phyloP scores from a whole-genome alignment of 2,113 vertebrate genomes.

The Micromys minutus region DNA sequence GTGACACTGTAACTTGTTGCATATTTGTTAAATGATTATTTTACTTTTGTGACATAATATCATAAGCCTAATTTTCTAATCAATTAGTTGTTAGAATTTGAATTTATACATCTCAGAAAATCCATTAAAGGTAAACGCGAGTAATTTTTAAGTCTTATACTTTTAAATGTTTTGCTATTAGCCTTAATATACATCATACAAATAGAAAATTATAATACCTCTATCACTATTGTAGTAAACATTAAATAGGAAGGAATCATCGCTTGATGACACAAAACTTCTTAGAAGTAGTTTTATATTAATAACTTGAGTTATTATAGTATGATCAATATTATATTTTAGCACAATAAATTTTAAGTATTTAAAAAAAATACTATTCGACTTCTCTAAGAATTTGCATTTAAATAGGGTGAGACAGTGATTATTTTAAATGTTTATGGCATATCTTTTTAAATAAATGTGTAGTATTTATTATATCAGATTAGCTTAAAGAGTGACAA shows the following conservation, averaged over 20 bases:
- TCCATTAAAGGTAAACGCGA: neutral
- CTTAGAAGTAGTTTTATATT: slow-evolving; percentile 17
- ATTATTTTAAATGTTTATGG: neutral
- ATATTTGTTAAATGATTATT: slow-evolving; percentile 40
- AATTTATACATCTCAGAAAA: slow-evolving; percentile 3
- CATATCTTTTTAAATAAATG: neutral
- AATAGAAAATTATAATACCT: neutral
- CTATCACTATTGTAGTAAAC: neutral
- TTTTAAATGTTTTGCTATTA: slow-evolving; percentile 7
- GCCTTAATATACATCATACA: neutral
- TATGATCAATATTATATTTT: slow-evolving; percentile 27
- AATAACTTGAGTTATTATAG: slow-evolving; percentile 36
- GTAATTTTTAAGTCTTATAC: slow-evolving; percentile 10
- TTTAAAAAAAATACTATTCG: neutral
- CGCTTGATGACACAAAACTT: neutral
- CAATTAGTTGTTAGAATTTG: neutral
- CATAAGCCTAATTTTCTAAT: slow-evolving; percentile 17
- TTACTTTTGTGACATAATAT: slow-evolving; percentile 29
- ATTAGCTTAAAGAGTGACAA: neutral
- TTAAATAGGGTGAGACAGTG: neutral
- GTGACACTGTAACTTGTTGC: slow-evolving; percentile 47
- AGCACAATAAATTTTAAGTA: slow-evolving; percentile 20
- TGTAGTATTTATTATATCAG: slow-evolving; percentile 12
- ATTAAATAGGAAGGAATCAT: slow-evolving; percentile 13
- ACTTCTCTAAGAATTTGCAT: slow-evolving; percentile 34